These are phyloP conservation scores for Drosophila villosipedis DNA, from an alignment of 2,888 invertebrate species.

Conservation along the genomic window DNA sequence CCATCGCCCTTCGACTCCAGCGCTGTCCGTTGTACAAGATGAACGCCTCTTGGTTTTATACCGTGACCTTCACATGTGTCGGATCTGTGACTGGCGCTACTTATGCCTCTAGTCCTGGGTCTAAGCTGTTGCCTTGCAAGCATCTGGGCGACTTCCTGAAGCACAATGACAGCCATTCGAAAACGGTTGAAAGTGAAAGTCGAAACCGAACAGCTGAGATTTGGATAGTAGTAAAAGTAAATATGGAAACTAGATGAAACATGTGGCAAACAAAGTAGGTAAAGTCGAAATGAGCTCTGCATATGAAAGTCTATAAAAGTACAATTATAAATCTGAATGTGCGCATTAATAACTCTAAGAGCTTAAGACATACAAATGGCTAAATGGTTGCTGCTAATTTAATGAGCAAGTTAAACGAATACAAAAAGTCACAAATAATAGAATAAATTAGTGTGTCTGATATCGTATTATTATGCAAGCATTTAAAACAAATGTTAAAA, in stretches of 20 bases:
- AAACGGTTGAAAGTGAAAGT: background rate
- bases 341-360: background rate
- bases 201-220: constrained; percentile 7
- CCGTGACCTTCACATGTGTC: constrained; percentile 61
- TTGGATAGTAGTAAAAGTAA: background rate
- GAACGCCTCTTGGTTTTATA: constrained; percentile 36
- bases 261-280: background rate
- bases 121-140: background rate
- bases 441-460: background rate
- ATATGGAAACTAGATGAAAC: background rate
- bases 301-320: background rate
- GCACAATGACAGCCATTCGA: background rate
- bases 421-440: background rate
- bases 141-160: background rate
- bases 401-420: background rate
- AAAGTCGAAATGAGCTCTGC: background rate
- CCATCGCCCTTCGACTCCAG: background rate
- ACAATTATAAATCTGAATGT: background rate
- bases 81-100: background rate
- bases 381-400: background rate
- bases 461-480: background rate
- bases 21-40: constrained; percentile 7
- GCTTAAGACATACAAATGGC: background rate
- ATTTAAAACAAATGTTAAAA: background rate
- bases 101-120: background rate